phyloP scores from a whole-genome alignment of 2,113 vertebrate genomes.

The Felis chaus region DNA sequence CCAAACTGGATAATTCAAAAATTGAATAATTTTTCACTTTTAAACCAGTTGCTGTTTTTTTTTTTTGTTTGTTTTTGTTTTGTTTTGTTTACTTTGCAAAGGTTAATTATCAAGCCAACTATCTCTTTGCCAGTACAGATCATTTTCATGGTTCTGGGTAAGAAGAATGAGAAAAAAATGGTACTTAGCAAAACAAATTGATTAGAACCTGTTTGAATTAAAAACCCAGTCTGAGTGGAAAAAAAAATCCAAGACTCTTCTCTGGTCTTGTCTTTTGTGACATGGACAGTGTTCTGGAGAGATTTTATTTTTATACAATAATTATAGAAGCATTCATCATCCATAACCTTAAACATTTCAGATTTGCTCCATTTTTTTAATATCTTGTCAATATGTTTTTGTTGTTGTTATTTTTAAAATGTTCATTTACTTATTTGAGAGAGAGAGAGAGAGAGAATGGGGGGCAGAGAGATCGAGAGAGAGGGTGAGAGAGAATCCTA shows the following conservation, averaged over 20 bases:
- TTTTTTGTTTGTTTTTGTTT: too few relatives aligned
- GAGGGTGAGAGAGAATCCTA: too few relatives aligned
- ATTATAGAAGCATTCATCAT: neutral
- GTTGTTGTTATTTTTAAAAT: too few relatives aligned
- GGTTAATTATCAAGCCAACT: neutral
- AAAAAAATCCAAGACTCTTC: neutral
- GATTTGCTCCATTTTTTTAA: neutral
- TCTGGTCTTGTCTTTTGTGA: neutral
- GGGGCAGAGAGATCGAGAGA: too few relatives aligned
- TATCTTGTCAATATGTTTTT: neutral
- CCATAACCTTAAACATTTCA: neutral
- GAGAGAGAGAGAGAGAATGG: too few relatives aligned
- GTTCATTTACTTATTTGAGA: too few relatives aligned
- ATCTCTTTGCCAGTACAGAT: neutral
- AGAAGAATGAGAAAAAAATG: neutral
- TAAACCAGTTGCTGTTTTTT: neutral
- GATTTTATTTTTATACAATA: constrained; percentile 1
- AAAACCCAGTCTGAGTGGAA: neutral
- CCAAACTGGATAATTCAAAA: neutral
- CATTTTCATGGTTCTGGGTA: constrained; percentile 1
- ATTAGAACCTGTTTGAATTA: neutral
- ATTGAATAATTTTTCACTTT: neutral
- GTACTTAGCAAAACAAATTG: neutral
- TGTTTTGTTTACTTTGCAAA: neutral
- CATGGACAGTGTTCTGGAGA: neutral